Evolutionary conservation across 2,113 vertebrate species (phyloP).

Genomic region (Zingel zingel): DNA sequence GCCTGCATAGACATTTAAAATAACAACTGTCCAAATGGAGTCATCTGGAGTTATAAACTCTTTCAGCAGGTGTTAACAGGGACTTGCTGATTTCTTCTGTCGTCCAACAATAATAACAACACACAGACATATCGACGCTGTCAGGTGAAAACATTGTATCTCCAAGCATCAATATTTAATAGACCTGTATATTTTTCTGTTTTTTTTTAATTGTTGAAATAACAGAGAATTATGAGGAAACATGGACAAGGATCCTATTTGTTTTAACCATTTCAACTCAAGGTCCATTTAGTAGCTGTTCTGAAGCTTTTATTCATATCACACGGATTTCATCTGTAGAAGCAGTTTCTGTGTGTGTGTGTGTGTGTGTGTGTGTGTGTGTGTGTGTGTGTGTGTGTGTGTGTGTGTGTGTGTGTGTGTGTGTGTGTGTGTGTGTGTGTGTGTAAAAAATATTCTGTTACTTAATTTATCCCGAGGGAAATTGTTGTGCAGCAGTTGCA

Average conservation of each 20-base stretch:
- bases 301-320: background rate
- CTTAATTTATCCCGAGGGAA: background rate
- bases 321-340: background rate
- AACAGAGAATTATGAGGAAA: background rate
- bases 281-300: background rate
- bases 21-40: conserved; percentile 49
- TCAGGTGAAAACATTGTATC: background rate
- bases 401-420: too few relatives aligned
- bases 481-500: background rate
- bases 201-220: conserved; percentile 11
- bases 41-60: conserved; percentile 25
- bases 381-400: too few relatives aligned
- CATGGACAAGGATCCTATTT: background rate
- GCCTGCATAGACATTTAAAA: conserved; percentile 61
- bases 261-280: background rate
- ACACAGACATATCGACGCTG: conserved; percentile 12
- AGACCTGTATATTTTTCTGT: conserved; percentile 7
- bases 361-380: too few relatives aligned
- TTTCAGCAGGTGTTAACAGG: conserved; percentile 35
- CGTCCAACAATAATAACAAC: conserved; percentile 29
- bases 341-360: too few relatives aligned
- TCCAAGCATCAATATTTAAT: conserved; percentile 1
- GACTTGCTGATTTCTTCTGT: background rate
- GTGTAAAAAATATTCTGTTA: background rate
- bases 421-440: too few relatives aligned